Conservation (phyloP, 2,888 invertebrate species). For the Noctua comes region DNA sequence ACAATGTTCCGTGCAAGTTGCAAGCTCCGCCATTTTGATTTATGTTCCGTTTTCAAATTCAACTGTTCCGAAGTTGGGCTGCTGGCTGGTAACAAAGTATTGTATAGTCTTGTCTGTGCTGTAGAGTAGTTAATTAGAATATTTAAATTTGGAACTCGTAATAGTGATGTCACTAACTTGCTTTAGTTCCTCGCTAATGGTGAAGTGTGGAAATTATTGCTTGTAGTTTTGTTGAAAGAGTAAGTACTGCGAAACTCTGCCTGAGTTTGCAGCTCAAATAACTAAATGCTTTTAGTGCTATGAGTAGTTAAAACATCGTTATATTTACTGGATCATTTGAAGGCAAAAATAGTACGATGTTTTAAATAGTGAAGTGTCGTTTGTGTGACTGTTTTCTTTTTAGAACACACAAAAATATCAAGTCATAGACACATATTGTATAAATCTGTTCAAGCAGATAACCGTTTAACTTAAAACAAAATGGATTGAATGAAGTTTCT, state of each 20-base stretch:
- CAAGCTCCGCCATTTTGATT: slow-evolving; percentile 54
- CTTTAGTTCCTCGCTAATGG: neutral
- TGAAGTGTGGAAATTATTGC: neutral
- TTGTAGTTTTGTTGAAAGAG: neutral
- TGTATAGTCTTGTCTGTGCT: slow-evolving; percentile 22
- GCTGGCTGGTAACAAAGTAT: slow-evolving; percentile 40
- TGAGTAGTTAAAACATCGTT: neutral
- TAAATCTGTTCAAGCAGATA: no score
- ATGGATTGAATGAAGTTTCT: no score
- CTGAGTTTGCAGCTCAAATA: neutral
- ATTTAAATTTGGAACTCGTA: slow-evolving; percentile 51
- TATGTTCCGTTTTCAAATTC: slow-evolving; percentile 53
- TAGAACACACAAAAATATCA: neutral
- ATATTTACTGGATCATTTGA: neutral
- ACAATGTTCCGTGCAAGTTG: slow-evolving; percentile 47
- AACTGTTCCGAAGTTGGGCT: slow-evolving; percentile 43
- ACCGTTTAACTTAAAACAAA: no score
- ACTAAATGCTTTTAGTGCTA: neutral
- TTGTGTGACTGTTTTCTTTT: neutral
- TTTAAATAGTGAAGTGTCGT: neutral
- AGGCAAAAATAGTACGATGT: no score
- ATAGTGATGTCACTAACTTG: slow-evolving; percentile 21
- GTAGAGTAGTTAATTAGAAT: slow-evolving; percentile 49
- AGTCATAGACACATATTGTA: neutral
- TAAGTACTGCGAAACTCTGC: neutral